These are phyloP conservation scores for Exephanes ischioxanthus DNA, from an alignment of 2,888 invertebrate species.

Conservation along the genomic window DNA sequence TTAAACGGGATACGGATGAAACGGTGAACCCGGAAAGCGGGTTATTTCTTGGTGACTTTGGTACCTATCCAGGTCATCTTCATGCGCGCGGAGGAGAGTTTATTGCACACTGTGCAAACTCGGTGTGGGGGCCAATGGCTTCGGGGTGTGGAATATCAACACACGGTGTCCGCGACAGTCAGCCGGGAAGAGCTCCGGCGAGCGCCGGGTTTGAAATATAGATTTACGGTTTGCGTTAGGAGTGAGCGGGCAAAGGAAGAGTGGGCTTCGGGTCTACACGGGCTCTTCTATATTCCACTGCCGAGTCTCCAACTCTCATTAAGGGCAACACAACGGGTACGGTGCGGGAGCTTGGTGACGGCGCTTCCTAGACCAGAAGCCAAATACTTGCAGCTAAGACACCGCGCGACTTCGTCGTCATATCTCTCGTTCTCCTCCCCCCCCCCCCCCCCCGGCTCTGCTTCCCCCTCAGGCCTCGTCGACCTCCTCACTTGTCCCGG, in stretches of 20 bases:
- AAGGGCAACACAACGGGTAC: conserved; percentile 80
- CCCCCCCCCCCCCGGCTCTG: not conserved
- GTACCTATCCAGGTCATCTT: conserved; percentile 82
- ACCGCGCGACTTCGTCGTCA: conserved; percentile 45
- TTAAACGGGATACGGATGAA: conserved; percentile 43
- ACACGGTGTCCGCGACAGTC: conserved; percentile 42
- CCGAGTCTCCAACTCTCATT: conserved; percentile 76
- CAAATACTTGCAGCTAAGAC: conserved; percentile 70
- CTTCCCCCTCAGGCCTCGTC: not conserved
- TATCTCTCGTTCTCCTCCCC: conserved; percentile 52
- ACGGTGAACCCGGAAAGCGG: conserved; percentile 63
- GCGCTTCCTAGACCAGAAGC: conserved; percentile 81
- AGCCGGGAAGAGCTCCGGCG: conserved; percentile 39
- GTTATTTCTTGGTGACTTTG: conserved; percentile 71
- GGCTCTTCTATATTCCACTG: conserved; percentile 36
- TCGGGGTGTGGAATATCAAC: conserved; percentile 44
- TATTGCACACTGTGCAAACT: conserved; percentile 34
- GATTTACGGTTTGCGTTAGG: not conserved
- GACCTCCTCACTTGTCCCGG: not conserved
- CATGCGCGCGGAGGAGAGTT: conserved; percentile 59
- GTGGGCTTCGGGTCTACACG: conserved; percentile 24
- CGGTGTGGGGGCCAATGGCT: conserved; percentile 44
- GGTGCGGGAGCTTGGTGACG: conserved; percentile 53
- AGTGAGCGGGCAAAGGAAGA: conserved; percentile 16
- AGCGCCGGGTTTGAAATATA: conserved; percentile 1